Base-by-base conservation (phyloP, 2,797 vertebrate species). In the Vespertilio murinus region DNA sequence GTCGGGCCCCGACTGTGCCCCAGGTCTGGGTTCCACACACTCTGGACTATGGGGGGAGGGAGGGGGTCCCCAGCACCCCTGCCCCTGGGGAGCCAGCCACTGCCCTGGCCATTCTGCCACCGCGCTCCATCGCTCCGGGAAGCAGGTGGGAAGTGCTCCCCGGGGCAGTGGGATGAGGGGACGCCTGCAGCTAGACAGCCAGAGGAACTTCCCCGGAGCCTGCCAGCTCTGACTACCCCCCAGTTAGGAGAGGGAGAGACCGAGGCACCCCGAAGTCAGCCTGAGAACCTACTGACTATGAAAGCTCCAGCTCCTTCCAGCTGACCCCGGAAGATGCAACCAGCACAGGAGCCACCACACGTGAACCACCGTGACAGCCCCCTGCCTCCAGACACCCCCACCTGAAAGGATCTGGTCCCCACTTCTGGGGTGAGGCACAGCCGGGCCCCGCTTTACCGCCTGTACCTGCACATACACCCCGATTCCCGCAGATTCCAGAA, bases 401-500 rank as follows among this genome's bases (percentile, higher is more conserved):
- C 25, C 33, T 12, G 5, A 25, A 67, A 70, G 49, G 38, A 75
- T 38, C 45, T 45, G 38, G 71, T 49, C 73, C 75, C 38, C 9
- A 28, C 33, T 49, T 70, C 70, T 59, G 9, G 85, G 4, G 11
- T 22, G 70, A 30, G n/a, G 20, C n/a, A 22, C 38, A 30, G 23
- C 30, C 75, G 70, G 87, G 69, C 17, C 70, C 88, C 88, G 61
- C 90, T 81, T 77, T 30, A 59, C 7, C 54, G 18, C 0, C 12
- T 25, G 25, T 61, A 49, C 77, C 73, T 71, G 49, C 94, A 78
- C 42, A 30, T 6, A 45, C 77, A 84, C 74, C 74, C 78, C 12
- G 25, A 52, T 61, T 75, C 95, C 78, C 65, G 73, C 42, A 35
- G 67, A 28, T 56, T 56, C 90, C 79, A 92, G 91, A 92, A 88